These are phyloP conservation scores for Rhinogobius similis DNA, from an alignment of 2,113 vertebrate species.

Conservation along the genomic window DNA sequence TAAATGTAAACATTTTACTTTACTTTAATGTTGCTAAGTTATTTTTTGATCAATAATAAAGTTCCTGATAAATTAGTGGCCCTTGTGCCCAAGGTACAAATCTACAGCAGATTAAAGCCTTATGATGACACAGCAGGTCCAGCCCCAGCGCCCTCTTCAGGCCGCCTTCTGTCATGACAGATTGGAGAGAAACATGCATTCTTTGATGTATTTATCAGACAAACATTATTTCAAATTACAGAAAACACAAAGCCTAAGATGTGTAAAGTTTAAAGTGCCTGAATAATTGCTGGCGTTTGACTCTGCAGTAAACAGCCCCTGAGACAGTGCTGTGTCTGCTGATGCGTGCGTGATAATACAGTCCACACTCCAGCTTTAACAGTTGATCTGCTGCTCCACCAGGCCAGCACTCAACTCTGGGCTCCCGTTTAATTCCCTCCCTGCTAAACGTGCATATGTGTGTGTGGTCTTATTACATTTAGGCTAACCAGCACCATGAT, in stretches of 20 bases:
- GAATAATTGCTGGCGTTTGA: neutral
- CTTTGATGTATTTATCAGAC: no score
- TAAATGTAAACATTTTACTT: no score
- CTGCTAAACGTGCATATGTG: neutral
- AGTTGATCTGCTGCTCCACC: neutral
- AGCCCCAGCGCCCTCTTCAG: no score
- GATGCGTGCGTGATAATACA: neutral
- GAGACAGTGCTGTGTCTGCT: neutral
- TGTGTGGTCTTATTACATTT: constrained; percentile 20
- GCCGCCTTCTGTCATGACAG: no score
- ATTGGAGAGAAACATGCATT: no score
- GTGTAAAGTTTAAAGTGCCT: neutral
- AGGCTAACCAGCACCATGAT: constrained; percentile 2
- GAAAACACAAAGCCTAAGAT: neutral
- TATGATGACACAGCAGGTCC: no score
- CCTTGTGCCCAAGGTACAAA: no score
- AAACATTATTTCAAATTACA: neutral
- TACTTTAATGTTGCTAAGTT: no score
- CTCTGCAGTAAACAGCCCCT: neutral
- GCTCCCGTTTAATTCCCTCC: neutral
- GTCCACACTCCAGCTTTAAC: neutral
- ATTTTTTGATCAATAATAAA: no score
- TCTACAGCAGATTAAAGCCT: no score
- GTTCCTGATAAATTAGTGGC: no score
- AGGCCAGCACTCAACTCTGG: neutral